Conservation (phyloP, 2,888 invertebrate genomes). For the Diaprepes abbreviatus region DNA sequence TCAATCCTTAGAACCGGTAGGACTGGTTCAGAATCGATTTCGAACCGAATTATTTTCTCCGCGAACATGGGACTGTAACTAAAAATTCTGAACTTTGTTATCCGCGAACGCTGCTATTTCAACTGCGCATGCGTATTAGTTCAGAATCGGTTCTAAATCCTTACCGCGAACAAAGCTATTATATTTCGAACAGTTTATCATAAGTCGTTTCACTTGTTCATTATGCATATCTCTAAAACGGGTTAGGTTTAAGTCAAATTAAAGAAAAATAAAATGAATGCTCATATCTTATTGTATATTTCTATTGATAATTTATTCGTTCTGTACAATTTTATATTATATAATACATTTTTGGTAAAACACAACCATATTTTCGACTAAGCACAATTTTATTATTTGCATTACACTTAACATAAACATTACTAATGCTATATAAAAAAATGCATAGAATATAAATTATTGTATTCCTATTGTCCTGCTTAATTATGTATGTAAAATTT, state of each 20-base stretch:
- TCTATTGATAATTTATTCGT: constrained; percentile 28
- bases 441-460: background rate
- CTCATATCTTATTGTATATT: constrained; percentile 32
- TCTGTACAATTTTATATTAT: constrained; percentile 35
- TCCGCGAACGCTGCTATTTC: too few species aligned
- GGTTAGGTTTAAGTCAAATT: constrained; percentile 8
- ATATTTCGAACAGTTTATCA: too few species aligned
- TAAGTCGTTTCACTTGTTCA: too few species aligned
- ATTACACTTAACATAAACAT: background rate
- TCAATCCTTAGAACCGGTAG: too few species aligned
- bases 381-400: background rate
- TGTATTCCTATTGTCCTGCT: constrained; percentile 12
- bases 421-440: background rate
- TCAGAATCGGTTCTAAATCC: too few species aligned
- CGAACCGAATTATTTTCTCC: too few species aligned
- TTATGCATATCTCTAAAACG: background rate
- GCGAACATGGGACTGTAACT: too few species aligned
- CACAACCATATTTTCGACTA: constrained; percentile 24
- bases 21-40: too few species aligned
- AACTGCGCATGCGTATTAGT: too few species aligned
- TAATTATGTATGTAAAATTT: background rate
- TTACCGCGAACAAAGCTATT: too few species aligned
- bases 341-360: constrained; percentile 28
- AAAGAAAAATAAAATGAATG: constrained; percentile 31
- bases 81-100: too few species aligned